phyloP scores from a whole-genome alignment of 2,888 invertebrate species.

The Metopia argyrocephala region DNA sequence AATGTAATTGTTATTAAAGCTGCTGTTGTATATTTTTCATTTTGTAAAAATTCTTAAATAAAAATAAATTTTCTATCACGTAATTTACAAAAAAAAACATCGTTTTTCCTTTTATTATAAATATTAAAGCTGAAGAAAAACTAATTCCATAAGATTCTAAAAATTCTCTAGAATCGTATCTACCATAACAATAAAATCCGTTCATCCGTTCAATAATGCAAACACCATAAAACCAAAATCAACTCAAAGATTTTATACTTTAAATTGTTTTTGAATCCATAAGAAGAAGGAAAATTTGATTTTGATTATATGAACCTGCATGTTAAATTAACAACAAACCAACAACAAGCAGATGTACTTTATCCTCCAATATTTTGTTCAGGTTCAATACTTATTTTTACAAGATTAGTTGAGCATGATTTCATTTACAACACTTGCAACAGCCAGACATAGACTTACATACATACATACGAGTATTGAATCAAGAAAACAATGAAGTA shows the following conservation, averaged over 20 bases:
- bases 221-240: not conserved
- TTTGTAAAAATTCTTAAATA: no score
- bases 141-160: no score
- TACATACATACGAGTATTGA: not conserved
- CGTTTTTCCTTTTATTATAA: no score
- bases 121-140: no score
- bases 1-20: no score
- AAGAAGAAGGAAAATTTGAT: not conserved
- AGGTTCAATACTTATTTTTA: slow-evolving; percentile 43
- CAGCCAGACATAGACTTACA: not conserved
- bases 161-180: no score
- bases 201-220: no score
- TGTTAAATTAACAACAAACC: not conserved
- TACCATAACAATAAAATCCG: no score
- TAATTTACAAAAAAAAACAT: no score
- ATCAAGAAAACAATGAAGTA: slow-evolving; percentile 5
- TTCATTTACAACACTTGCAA: slow-evolving; percentile 37
- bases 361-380: not conserved
- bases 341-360: not conserved
- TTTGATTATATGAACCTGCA: not conserved
- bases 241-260: slow-evolving; percentile 8
- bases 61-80: no score
- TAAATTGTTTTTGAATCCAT: not conserved
- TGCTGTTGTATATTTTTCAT: no score
- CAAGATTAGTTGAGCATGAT: slow-evolving; percentile 58